Conservation (phyloP, 2,113 vertebrate species). For the Lepisosteus oculatus region DNA sequence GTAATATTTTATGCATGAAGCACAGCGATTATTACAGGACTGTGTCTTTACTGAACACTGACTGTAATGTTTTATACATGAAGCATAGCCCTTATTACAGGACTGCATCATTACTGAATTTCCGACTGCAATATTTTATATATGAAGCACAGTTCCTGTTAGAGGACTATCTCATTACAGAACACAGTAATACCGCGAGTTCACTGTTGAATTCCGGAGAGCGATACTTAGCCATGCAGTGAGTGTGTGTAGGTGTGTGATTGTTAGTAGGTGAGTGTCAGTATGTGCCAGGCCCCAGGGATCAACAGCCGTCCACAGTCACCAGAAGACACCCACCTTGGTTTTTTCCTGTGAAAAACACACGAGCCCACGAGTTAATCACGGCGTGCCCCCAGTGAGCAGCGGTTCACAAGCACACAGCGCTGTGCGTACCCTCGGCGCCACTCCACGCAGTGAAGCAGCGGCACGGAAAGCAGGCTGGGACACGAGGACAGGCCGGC, state of each 20-base stretch:
- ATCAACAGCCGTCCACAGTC: slow-evolving; percentile 59
- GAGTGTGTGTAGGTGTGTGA: slow-evolving; percentile 14
- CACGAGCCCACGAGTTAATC: slow-evolving; percentile 60
- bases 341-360: slow-evolving; percentile 74
- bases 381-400: too few species aligned
- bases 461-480: slow-evolving; percentile 16
- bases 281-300: slow-evolving; percentile 28
- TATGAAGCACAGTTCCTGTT: too few species aligned
- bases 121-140: too few species aligned
- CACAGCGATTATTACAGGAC: too few species aligned
- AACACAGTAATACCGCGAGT: too few species aligned
- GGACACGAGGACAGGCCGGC: slow-evolving; percentile 20
- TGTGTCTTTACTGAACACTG: too few species aligned
- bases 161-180: too few species aligned
- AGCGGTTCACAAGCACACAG: slow-evolving; percentile 27
- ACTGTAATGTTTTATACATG: too few species aligned
- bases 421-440: not conserved
- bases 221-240: slow-evolving; percentile 57
- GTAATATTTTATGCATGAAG: too few species aligned
- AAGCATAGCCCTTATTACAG: too few species aligned
- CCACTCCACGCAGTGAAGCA: slow-evolving; percentile 11
- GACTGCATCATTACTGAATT: too few species aligned
- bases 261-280: not conserved
- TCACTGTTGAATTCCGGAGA: slow-evolving; percentile 23
- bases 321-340: slow-evolving; percentile 69